Conservation (phyloP, 2,113 vertebrate genomes). For the Carettochelys insculpta region DNA sequence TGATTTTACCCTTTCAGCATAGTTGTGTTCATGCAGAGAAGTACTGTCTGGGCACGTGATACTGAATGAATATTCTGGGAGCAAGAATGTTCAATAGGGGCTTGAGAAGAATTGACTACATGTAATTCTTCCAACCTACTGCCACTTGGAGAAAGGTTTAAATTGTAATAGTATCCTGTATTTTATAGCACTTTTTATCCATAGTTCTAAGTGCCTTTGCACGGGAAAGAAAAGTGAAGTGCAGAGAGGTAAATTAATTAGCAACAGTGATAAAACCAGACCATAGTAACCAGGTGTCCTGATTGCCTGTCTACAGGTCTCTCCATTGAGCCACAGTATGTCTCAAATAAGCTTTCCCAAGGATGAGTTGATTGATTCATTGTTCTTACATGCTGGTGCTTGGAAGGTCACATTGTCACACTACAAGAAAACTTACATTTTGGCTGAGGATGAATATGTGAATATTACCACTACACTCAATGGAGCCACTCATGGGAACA, state of each 20-base stretch:
- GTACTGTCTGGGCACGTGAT: neutral
- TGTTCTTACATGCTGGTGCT: neutral
- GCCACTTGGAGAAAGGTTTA: neutral
- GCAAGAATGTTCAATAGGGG: neutral
- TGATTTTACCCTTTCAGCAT: neutral
- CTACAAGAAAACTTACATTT: accelerated
- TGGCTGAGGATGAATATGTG: neutral
- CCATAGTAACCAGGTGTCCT: neutral
- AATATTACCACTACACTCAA: neutral
- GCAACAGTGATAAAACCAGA: neutral
- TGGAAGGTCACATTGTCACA: neutral
- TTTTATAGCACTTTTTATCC: neutral
- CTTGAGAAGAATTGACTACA: neutral
- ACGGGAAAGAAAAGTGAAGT: neutral
- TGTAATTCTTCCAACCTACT: neutral
- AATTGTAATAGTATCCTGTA: neutral
- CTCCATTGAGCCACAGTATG: neutral
- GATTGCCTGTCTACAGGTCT: neutral
- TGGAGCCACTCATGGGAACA: neutral
- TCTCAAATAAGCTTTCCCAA: neutral
- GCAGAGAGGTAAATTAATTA: accelerated
- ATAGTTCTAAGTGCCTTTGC: neutral
- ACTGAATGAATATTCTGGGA: neutral
- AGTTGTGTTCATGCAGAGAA: neutral
- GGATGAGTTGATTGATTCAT: neutral